Evolutionary conservation across 2,888 invertebrate genomes (phyloP).

Genomic region (Protophormia terraenovae): DNA sequence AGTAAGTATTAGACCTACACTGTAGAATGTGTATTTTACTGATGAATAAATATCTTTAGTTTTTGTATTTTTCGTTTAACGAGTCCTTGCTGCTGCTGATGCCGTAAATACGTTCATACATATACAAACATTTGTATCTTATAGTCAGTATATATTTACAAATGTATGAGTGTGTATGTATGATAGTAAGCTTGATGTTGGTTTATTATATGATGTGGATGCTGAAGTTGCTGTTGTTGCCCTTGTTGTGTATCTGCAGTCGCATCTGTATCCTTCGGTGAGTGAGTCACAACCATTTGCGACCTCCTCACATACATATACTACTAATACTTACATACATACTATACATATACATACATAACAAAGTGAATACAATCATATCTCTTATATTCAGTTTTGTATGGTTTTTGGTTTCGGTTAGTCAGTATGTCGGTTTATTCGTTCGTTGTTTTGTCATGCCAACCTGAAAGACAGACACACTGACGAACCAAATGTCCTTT

Average conservation of each 20-base stretch:
- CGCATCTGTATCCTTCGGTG: slow-evolving; percentile 67
- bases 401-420: slow-evolving; percentile 66
- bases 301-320: slow-evolving; percentile 56
- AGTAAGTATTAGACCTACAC: slow-evolving; percentile 24
- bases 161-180: background rate
- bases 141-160: background rate
- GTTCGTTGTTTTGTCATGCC: background rate
- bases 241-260: slow-evolving; percentile 64
- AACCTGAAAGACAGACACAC: background rate
- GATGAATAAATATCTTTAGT: slow-evolving; percentile 61
- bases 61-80: slow-evolving; percentile 59
- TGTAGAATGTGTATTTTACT: slow-evolving; percentile 55
- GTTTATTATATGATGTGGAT: slow-evolving; percentile 59
- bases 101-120: slow-evolving; percentile 10
- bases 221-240: slow-evolving; percentile 55
- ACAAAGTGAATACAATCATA: slow-evolving; percentile 56
- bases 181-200: slow-evolving; percentile 32
- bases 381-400: slow-evolving; percentile 62
- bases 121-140: slow-evolving; percentile 3
- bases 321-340: background rate
- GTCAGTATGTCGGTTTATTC: slow-evolving; percentile 42
- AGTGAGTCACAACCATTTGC: slow-evolving; percentile 68
- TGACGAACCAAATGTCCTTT: background rate
- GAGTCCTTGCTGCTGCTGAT: slow-evolving; percentile 66
- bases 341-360: slow-evolving; percentile 7